These are phyloP conservation scores for Drosophila anomalipes DNA, from an alignment of 2,888 invertebrate genomes.

Conservation along the genomic window DNA sequence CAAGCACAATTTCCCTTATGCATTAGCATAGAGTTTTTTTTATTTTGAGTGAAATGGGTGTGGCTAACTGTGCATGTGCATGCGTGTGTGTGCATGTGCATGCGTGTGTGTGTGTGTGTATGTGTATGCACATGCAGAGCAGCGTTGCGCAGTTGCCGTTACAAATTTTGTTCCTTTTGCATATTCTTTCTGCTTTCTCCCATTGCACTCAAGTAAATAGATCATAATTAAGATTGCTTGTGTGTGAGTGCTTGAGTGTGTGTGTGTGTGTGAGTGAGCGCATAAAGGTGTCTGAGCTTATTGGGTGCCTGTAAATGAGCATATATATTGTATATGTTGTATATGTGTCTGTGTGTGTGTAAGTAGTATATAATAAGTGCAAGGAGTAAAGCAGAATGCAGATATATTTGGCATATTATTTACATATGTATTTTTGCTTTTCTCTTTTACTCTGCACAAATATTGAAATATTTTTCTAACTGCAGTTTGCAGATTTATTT, in stretches of 20 bases:
- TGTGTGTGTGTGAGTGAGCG: constrained; percentile 5
- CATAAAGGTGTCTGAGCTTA: constrained; percentile 46
- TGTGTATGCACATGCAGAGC: constrained; percentile 36
- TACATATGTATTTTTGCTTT: neutral
- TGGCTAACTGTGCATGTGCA: constrained; percentile 61
- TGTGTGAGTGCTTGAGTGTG: neutral
- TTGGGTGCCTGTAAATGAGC: constrained; percentile 35
- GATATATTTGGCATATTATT: constrained; percentile 5
- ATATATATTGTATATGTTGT: too few species aligned
- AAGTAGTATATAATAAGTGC: constrained; percentile 7
- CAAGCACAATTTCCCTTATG: constrained; percentile 31
- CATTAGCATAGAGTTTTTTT: constrained; percentile 74
- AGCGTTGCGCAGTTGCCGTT: constrained; percentile 67
- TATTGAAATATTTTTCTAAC: neutral
- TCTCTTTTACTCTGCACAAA: neutral
- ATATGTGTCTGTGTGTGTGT: neutral
- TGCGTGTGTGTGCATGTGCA: neutral
- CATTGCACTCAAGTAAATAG: constrained; percentile 41
- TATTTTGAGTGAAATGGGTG: constrained; percentile 75
- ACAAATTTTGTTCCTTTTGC: constrained; percentile 39
- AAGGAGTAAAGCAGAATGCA: constrained; percentile 26
- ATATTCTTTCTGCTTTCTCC: constrained; percentile 53
- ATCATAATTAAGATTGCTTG: constrained; percentile 65
- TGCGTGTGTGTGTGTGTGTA: constrained; percentile 2
- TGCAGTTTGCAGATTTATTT: neutral